Evolutionary conservation across 2,888 invertebrate genomes (phyloP).

Genomic region (Meta bourneti): DNA sequence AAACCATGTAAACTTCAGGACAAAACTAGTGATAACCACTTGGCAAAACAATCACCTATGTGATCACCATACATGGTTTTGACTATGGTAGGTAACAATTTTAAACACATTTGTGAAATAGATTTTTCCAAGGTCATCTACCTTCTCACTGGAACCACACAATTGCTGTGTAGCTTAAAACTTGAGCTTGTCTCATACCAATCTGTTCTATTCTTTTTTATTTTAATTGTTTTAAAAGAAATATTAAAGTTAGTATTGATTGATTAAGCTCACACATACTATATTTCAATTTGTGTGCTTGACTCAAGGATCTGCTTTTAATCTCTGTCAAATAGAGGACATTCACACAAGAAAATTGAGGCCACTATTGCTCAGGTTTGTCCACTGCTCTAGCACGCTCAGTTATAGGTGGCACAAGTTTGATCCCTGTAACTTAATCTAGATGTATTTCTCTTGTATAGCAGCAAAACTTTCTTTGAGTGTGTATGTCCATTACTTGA

Average conservation of each 20-base stretch:
- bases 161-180: neutral
- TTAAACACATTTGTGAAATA: neutral
- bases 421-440: neutral
- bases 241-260: neutral
- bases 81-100: neutral
- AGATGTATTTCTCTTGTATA: neutral
- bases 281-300: neutral
- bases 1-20: neutral
- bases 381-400: neutral
- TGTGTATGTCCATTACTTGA: neutral
- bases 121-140: neutral
- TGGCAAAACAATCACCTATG: too few species aligned
- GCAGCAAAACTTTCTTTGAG: neutral
- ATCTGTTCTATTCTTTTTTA: neutral
- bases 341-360: neutral
- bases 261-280: neutral
- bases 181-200: neutral
- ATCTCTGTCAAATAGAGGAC: neutral
- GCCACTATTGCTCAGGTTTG: neutral
- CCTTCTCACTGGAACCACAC: neutral
- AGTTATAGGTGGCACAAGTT: too few species aligned
- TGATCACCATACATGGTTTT: neutral
- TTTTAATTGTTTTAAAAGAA: neutral
- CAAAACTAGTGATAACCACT: too few species aligned
- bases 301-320: neutral